phyloP scores from a whole-genome alignment of 2,888 invertebrate species.

The Oxyteleia sp. region DNA sequence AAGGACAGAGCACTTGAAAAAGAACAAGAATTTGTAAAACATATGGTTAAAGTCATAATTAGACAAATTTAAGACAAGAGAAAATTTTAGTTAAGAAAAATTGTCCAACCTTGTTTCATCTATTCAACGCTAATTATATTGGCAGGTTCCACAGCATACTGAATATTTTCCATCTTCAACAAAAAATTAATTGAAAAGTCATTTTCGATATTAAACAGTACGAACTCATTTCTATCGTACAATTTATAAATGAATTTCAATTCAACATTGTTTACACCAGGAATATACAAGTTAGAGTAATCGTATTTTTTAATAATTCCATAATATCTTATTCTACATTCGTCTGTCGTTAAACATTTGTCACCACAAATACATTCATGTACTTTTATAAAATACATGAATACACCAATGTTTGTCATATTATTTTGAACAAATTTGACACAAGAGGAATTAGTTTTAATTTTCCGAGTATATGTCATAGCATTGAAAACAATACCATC shows the following conservation, averaged over 20 bases:
- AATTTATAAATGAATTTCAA: constrained; percentile 9
- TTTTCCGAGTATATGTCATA: constrained; percentile 1
- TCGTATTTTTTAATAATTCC: constrained; percentile 3
- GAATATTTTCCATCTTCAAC: background rate
- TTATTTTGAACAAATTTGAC: constrained; percentile 4
- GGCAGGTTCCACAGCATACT: background rate
- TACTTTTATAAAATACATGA: constrained; percentile 13
- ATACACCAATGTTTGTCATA: background rate
- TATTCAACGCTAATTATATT: background rate
- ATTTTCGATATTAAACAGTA: background rate
- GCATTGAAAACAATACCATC: constrained; percentile 8
- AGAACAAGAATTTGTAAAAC: too few species aligned
- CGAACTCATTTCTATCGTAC: background rate
- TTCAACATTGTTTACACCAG: background rate
- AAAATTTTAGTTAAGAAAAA: too few species aligned
- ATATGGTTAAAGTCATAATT: too few species aligned
- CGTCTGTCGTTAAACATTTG: background rate
- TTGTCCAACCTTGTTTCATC: too few species aligned
- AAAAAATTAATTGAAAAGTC: background rate
- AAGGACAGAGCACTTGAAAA: too few species aligned
- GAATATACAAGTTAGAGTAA: background rate
- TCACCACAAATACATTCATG: constrained; percentile 9
- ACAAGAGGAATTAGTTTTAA: constrained; percentile 26
- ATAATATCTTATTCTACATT: constrained; percentile 1
- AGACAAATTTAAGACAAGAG: too few species aligned